Conservation (phyloP, 2,888 invertebrate genomes). For the Hymenopus coronatus region DNA sequence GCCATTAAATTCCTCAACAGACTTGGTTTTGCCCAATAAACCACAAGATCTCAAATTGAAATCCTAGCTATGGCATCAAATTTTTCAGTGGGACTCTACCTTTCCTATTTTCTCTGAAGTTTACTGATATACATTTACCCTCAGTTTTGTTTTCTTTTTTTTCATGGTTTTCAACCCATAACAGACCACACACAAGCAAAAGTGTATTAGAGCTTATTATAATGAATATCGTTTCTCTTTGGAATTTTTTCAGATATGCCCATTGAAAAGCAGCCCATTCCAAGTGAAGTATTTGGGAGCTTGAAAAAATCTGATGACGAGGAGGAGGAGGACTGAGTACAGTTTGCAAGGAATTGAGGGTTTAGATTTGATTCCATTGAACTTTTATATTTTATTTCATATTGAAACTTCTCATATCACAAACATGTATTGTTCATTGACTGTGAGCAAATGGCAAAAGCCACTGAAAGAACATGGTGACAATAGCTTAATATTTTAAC, state of each 20-base stretch:
- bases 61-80: too few species aligned
- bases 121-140: too few species aligned
- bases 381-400: background rate
- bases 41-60: too few species aligned
- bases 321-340: slow-evolving; percentile 4
- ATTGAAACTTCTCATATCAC: background rate
- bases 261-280: slow-evolving; percentile 81
- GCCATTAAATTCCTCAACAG: too few species aligned
- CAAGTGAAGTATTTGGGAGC: slow-evolving; percentile 89
- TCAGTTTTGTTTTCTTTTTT: too few species aligned
- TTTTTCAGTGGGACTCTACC: too few species aligned
- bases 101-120: too few species aligned
- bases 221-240: too few species aligned
- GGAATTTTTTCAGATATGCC: slow-evolving; percentile 55
- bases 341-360: background rate
- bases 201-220: too few species aligned
- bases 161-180: too few species aligned
- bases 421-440: background rate
- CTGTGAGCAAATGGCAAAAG: slow-evolving; percentile 6
- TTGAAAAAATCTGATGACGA: slow-evolving; percentile 48
- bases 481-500: background rate
- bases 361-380: background rate
- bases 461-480: background rate
- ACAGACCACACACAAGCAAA: too few species aligned
- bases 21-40: too few species aligned